Evolutionary conservation across 2,888 invertebrate species (phyloP).

Genomic region (Chorisops tibialis): DNA sequence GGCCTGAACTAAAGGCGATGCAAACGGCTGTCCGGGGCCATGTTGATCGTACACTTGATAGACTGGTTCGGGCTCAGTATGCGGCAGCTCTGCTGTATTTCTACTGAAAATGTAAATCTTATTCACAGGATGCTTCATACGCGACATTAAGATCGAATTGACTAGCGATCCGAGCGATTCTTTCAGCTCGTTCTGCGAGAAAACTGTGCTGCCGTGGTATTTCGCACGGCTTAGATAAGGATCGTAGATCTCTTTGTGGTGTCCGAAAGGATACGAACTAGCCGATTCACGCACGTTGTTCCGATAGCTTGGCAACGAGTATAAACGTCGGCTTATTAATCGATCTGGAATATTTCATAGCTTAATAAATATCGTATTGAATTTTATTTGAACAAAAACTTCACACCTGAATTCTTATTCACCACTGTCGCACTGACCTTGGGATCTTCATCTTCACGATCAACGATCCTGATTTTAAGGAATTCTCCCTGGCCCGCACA

Average conservation of each 20-base stretch:
- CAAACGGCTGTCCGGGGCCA: neutral
- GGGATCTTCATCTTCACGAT: constrained; percentile 10
- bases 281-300: neutral
- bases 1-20: neutral
- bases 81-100: neutral
- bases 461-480: constrained; percentile 8
- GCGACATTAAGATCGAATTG: constrained; percentile 9
- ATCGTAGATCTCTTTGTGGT: neutral
- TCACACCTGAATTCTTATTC: constrained; percentile 4
- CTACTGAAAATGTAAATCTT: constrained; percentile 16
- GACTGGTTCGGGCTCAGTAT: constrained; percentile 2
- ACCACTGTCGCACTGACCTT: constrained; percentile 9
- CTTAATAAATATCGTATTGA: neutral
- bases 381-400: neutral
- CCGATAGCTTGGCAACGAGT: neutral
- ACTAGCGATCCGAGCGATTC: constrained; percentile 14
- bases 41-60: constrained; percentile 12
- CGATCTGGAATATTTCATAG: neutral
- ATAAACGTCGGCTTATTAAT: neutral
- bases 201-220: constrained; percentile 4
- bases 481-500: neutral
- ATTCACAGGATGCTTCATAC: constrained; percentile 3
- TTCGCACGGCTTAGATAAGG: neutral
- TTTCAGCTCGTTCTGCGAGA: neutral
- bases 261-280: neutral